Percentiles rank a stretch among this genome's conserved stretches.
These are phyloP conservation scores for Dorcus parallelipipedus DNA, from an alignment of 2,888 invertebrate species.

Conservation along the genomic window DNA sequence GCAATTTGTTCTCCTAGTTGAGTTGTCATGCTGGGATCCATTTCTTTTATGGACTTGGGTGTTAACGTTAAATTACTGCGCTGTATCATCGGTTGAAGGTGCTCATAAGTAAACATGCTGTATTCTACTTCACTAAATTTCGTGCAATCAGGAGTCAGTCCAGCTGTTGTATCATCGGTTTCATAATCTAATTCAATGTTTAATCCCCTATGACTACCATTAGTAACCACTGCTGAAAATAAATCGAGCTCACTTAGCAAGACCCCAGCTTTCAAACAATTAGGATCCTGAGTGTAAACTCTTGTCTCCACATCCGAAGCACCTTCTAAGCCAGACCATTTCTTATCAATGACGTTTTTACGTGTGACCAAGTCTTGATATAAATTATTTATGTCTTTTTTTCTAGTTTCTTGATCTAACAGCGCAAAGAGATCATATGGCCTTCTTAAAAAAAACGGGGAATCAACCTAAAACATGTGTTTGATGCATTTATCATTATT, in stretches of 20 bases:
- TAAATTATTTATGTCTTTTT: slow-evolving; percentile 58
- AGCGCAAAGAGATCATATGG: slow-evolving; percentile 73
- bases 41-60: slow-evolving; percentile 53
- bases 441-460: slow-evolving; percentile 67
- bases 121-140: slow-evolving; percentile 57
- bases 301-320: slow-evolving; percentile 61
- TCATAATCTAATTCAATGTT: slow-evolving; percentile 31
- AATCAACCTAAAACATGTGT: slow-evolving; percentile 59
- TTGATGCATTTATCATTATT: background rate
- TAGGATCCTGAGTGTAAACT: slow-evolving; percentile 58
- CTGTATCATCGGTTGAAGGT: slow-evolving; percentile 57
- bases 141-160: slow-evolving; percentile 41
- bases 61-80: slow-evolving; percentile 51
- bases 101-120: slow-evolving; percentile 63
- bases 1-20: slow-evolving; percentile 64
- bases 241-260: slow-evolving; percentile 66
- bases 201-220: slow-evolving; percentile 55
- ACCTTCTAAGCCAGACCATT: slow-evolving; percentile 57
- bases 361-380: slow-evolving; percentile 62
- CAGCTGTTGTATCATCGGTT: slow-evolving; percentile 32
- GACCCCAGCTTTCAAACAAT: slow-evolving; percentile 64
- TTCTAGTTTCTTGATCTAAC: slow-evolving; percentile 71
- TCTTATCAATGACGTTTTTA: slow-evolving; percentile 61
- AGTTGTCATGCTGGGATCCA: slow-evolving; percentile 44
- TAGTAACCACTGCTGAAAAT: slow-evolving; percentile 59